Conservation (phyloP, 35 echinoderm and acorn worm genomes). For the Patiria miniata region DNA sequence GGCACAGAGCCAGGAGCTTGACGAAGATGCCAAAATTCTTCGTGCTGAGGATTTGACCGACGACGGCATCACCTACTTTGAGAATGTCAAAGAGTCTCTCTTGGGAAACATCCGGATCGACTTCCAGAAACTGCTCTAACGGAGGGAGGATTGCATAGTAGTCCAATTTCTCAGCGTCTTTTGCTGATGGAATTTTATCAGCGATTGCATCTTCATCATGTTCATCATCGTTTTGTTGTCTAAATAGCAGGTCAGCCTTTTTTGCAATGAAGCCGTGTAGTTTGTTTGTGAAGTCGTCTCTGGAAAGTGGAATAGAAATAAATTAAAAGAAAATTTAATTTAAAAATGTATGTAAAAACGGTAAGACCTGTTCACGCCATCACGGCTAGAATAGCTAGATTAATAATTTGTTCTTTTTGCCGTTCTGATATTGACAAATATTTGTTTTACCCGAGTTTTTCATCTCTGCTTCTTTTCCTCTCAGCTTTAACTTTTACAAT, state of each 20-base stretch:
- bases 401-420: not conserved
- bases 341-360: not conserved
- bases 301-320: not conserved
- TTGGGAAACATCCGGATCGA: slow-evolving; percentile 41
- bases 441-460: not conserved
- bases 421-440: not conserved
- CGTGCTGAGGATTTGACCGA: slow-evolving; percentile 54
- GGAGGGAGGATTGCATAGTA: slow-evolving; percentile 81
- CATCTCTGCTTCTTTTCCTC: not conserved
- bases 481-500: not conserved
- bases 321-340: not conserved
- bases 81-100: slow-evolving; percentile 67
- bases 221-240: not conserved
- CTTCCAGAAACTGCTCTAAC: slow-evolving; percentile 66
- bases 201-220: no score
- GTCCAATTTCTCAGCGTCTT: slow-evolving; percentile 65
- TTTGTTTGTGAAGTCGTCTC: not conserved
- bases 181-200: not conserved
- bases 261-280: slow-evolving; percentile 42
- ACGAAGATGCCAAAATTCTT: slow-evolving; percentile 92
- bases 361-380: no score
- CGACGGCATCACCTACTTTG: slow-evolving; percentile 62
- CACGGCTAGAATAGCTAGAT: not conserved
- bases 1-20: slow-evolving; percentile 66
- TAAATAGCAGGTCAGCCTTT: slow-evolving; percentile 72